phyloP scores from a whole-genome alignment of 2,888 invertebrate species.

The Heteromurus nitidus region DNA sequence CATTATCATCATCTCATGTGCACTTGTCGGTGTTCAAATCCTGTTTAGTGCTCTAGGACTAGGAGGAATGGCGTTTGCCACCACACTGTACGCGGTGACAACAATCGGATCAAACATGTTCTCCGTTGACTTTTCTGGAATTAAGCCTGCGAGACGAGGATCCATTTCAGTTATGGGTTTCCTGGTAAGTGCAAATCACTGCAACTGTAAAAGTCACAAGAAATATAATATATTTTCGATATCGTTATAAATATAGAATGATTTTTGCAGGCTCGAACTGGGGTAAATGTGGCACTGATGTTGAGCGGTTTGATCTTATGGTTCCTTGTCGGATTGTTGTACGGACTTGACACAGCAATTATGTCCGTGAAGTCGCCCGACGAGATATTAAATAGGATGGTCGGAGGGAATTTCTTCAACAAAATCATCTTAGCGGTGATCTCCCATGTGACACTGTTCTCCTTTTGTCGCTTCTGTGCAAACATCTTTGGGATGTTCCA shows the following conservation, averaged over 20 bases:
- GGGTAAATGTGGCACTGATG: not conserved
- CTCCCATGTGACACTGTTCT: not conserved
- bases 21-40: not conserved
- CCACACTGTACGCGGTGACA: not conserved
- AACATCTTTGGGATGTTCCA: not conserved
- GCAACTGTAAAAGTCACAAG: not conserved
- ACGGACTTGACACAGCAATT: not conserved
- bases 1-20: not conserved
- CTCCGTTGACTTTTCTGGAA: not conserved
- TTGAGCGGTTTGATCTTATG: not conserved
- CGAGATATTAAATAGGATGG: not conserved
- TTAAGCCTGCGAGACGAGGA: not conserved
- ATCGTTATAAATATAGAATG: not conserved
- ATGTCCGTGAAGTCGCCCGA: not conserved
- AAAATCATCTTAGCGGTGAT: not conserved
- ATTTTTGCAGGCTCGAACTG: not conserved
- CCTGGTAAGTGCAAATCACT: not conserved
- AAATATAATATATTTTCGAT: not conserved
- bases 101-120: not conserved
- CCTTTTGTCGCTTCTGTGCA: not conserved
- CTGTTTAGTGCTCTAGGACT: not conserved
- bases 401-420: not conserved
- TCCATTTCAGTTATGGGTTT: not conserved
- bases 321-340: not conserved
- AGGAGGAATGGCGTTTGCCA: not conserved